A percentile compares a stretch with the other conserved stretches of the same genome.
These are phyloP conservation scores for Gallinago stenura DNA, from an alignment of 2,797 vertebrate genomes.

Conservation along the genomic window DNA sequence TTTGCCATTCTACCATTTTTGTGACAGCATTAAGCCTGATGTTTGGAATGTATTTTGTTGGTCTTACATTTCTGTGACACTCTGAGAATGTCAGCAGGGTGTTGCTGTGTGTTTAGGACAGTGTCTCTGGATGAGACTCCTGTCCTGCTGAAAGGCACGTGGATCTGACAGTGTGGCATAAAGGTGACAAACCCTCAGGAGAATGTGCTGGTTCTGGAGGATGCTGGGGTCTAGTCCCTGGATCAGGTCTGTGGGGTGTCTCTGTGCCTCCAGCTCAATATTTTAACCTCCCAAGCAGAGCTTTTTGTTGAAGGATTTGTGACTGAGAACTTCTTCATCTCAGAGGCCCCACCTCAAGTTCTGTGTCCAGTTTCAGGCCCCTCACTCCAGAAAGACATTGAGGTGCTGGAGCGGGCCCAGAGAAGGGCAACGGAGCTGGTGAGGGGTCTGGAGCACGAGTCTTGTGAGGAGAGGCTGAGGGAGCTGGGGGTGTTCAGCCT, in stretches of 20 bases:
- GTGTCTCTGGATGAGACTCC: background rate
- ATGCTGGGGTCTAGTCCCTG: background rate
- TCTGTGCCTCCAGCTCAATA: background rate
- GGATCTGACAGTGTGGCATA: background rate
- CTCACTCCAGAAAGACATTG: background rate
- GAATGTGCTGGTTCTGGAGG: background rate
- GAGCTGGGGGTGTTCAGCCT: no score
- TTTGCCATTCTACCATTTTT: background rate
- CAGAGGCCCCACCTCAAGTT: background rate
- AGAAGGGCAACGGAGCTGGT: background rate
- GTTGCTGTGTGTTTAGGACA: background rate
- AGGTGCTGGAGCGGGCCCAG: background rate
- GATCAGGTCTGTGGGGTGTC: background rate
- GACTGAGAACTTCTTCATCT: background rate
- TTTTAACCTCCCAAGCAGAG: background rate
- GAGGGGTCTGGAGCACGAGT: background rate
- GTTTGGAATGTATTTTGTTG: background rate
- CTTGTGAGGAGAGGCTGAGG: no score
- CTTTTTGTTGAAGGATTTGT: background rate
- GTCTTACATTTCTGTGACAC: background rate
- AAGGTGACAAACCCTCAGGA: background rate
- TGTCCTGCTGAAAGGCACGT: fast-evolving
- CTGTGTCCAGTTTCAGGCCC: background rate
- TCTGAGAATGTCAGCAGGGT: fast-evolving
- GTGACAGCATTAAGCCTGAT: background rate